Base-by-base conservation (phyloP, 2,888 invertebrate species). In the Hydriomena furcata region DNA sequence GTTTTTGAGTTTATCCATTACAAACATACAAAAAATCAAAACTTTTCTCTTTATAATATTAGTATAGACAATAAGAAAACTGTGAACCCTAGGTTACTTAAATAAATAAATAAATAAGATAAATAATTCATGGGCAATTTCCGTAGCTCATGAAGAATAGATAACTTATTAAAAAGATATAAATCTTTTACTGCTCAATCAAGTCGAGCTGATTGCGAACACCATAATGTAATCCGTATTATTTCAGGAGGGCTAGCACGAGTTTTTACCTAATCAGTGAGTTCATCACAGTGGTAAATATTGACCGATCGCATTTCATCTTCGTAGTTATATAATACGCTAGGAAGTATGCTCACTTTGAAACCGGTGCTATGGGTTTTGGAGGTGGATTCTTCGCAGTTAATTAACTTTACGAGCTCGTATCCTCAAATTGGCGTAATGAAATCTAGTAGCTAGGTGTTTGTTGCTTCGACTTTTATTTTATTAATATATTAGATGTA, bases 321-420 rank as follows among this genome's bases (percentile, higher is more conserved):
- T n/a, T n/a, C n/a, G n/a, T n/a, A n/a, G n/a, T n/a, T n/a, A n/a
- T n/a, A n/a, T n/a, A n/a, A n/a, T n/a, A n/a, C n/a, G n/a, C n/a
- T n/a, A n/a, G n/a, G n/a, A n/a, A n/a, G n/a, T n/a, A n/a, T n/a
- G n/a, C n/a, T n/a, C n/a, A n/a, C n/a, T n/a, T 17, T 2, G 17
- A 17, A 17, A 3, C 4, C 4, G 17, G 31, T 31, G 31, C 31
- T 31, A 12, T 13, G 2, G 30, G 12, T 7, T 55, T 3, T 17
- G 17, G 55, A 61, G 64, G 60, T 59, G 54, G 65, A 65, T 64
- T n/a, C n/a, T 58, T 61, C 60, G 65, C 62, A 65, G 66, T 66
- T 65, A 66, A 64, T 65, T 66, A 67, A 59, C 54, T 66, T 67
- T 67, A 68, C 49, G 62, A 60, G 53, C 52, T 65, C 66, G 63